Evolutionary conservation across 2,888 invertebrate genomes (phyloP).

Genomic region (Drosophila picticornis): DNA sequence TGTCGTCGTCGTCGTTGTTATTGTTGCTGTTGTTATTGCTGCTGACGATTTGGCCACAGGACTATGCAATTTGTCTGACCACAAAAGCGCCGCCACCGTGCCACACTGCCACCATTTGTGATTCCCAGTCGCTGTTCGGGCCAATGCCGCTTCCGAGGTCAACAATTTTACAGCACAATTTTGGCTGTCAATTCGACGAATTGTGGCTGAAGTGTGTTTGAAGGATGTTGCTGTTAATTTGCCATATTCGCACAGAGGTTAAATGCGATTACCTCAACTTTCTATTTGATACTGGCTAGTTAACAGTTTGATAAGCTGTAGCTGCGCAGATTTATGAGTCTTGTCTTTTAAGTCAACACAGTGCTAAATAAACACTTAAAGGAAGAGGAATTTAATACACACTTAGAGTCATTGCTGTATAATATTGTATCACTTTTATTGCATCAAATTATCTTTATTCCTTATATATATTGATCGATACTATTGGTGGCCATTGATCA

Average conservation of each 20-base stretch:
- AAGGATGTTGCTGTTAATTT: constrained; percentile 32
- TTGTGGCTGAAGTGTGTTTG: constrained; percentile 17
- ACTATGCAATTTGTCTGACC: constrained; percentile 64
- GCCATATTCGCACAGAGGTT: constrained; percentile 27
- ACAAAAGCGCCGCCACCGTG: constrained; percentile 50
- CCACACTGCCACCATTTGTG: background rate
- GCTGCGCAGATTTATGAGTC: rapidly evolving
- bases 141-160: background rate
- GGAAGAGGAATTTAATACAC: background rate
- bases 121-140: constrained; percentile 3
- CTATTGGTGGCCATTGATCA: background rate
- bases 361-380: background rate
- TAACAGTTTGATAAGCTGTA: background rate
- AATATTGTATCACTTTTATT: background rate
- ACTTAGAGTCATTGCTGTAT: background rate
- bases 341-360: background rate
- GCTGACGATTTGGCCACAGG: constrained; percentile 58
- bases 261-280: background rate
- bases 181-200: constrained; percentile 38
- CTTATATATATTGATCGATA: background rate
- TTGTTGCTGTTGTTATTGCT: constrained; percentile 27
- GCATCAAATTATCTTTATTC: background rate
- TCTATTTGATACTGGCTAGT: background rate
- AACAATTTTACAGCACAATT: constrained; percentile 21
- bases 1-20: constrained; percentile 36